phyloP scores from a whole-genome alignment of 1,140 invertebrate genomes.

The Helicoverpa armigera region DNA sequence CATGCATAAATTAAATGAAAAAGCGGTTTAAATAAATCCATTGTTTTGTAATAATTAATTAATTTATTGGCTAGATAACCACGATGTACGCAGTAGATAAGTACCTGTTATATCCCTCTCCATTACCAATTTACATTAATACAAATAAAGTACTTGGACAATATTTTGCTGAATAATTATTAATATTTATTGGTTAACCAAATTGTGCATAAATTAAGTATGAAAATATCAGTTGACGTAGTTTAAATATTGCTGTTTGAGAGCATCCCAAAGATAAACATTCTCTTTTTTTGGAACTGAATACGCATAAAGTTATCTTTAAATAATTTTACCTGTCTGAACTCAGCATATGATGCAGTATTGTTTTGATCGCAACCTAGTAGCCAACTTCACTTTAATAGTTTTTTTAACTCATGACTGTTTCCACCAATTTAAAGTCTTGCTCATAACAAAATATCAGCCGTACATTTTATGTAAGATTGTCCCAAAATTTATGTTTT shows the following conservation, averaged over 20 bases:
- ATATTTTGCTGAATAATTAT: neutral
- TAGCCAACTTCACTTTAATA: neutral
- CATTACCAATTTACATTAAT: neutral
- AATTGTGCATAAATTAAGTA: neutral
- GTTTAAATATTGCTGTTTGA: too few species aligned
- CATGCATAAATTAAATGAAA: neutral
- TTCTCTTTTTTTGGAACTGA: too few species aligned
- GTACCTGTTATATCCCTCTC: neutral
- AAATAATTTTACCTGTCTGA: too few species aligned
- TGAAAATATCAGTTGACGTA: neutral
- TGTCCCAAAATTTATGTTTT: conserved; percentile 25
- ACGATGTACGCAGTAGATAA: neutral
- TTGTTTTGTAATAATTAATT: neutral
- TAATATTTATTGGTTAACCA: neutral
- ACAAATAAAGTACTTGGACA: too few species aligned
- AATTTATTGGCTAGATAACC: neutral
- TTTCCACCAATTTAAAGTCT: too few species aligned
- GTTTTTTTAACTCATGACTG: neutral
- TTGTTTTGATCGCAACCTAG: too few species aligned
- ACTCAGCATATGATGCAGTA: too few species aligned
- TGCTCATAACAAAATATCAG: too few species aligned
- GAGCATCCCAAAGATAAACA: too few species aligned
- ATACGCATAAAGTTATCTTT: too few species aligned
- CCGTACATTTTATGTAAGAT: neutral
- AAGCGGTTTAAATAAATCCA: neutral